Percentiles rank a stretch among this genome's conserved stretches.
These are phyloP conservation scores for Idris sp. DNA, from an alignment of 1,140 invertebrate genomes.

Conservation along the genomic window DNA sequence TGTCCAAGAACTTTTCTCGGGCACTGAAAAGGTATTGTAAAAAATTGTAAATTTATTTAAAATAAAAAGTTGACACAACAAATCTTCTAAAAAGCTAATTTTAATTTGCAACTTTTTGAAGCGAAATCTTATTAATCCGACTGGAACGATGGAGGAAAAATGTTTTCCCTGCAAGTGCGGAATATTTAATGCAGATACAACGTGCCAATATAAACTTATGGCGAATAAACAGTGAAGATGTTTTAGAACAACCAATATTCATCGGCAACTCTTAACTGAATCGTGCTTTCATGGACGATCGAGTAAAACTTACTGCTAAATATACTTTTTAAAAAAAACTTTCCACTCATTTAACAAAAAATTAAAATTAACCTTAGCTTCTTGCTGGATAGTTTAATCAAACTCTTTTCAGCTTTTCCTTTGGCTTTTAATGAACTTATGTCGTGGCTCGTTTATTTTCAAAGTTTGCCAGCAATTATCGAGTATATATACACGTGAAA, in stretches of 20 bases:
- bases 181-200: slow-evolving; percentile 35
- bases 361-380: slow-evolving; percentile 25
- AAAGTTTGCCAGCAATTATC: slow-evolving; percentile 23
- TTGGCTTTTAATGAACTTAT: slow-evolving; percentile 39
- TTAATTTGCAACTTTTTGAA: slow-evolving; percentile 15
- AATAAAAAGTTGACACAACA: too few species aligned
- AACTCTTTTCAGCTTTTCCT: slow-evolving; percentile 25
- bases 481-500: slow-evolving; percentile 14
- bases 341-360: slow-evolving; percentile 44
- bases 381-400: slow-evolving; percentile 30
- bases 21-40: not conserved
- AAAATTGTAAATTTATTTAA: too few species aligned
- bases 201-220: slow-evolving; percentile 36
- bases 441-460: slow-evolving; percentile 26
- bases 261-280: not conserved
- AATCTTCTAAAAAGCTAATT: too few species aligned
- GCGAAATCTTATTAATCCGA: slow-evolving; percentile 15
- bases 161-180: slow-evolving; percentile 8
- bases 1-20: too few species aligned
- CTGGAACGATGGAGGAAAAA: slow-evolving; percentile 2
- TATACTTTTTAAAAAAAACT: slow-evolving; percentile 42
- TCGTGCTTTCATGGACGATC: slow-evolving; percentile 28
- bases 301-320: slow-evolving; percentile 26
- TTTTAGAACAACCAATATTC: slow-evolving; percentile 33
- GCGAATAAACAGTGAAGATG: slow-evolving; percentile 32